Evolutionary conservation across 2,113 vertebrate species (phyloP).

Genomic region (Prietella phreatophila): DNA sequence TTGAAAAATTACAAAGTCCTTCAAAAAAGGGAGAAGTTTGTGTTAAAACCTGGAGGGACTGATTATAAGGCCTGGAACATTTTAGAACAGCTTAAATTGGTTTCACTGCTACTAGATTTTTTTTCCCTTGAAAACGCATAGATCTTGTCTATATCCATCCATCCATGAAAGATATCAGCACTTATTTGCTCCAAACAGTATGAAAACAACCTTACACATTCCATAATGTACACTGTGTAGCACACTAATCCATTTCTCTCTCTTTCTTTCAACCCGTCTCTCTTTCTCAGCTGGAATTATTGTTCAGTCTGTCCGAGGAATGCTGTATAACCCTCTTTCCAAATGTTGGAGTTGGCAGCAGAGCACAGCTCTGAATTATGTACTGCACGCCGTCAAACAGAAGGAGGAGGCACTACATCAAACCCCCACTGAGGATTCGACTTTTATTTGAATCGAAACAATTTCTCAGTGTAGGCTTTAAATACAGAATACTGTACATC

Average conservation of each 20-base stretch:
- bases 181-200: background rate
- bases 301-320: conserved; percentile 82
- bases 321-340: conserved; percentile 86
- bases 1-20: too few relatives aligned
- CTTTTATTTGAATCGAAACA: background rate
- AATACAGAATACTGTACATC: background rate
- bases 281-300: conserved; percentile 78
- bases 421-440: background rate
- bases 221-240: background rate
- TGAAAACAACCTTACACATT: background rate
- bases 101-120: background rate
- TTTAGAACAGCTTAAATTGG: background rate
- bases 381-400: conserved; percentile 81
- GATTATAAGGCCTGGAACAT: background rate
- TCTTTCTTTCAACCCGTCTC: background rate
- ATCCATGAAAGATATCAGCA: background rate
- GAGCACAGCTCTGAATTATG: conserved; percentile 86
- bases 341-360: conserved; percentile 84
- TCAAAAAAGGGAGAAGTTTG: too few relatives aligned
- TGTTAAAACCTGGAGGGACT: too few relatives aligned
- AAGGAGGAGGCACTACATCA: conserved; percentile 23
- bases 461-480: background rate
- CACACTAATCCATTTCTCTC: background rate
- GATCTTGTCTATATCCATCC: too few relatives aligned
- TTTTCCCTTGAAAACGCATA: too few relatives aligned